A percentile compares a stretch with the other conserved stretches of the same genome.
phyloP scores from a whole-genome alignment of 2,113 vertebrate species.

The Neogobius melanostomus region DNA sequence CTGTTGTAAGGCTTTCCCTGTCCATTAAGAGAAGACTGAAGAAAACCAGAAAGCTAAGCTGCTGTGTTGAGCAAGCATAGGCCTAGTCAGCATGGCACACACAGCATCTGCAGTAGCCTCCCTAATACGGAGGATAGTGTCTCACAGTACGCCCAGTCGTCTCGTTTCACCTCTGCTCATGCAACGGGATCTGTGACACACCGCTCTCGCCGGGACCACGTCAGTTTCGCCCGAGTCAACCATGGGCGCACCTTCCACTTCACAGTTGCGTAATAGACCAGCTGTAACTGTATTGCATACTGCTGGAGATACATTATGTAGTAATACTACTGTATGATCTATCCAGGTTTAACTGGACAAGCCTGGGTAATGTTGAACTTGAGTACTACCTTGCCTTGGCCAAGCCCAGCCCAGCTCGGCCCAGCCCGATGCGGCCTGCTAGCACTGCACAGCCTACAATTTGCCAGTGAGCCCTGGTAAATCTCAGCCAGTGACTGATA shows the following conservation, averaged over 20 bases:
- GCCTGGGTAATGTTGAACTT: constrained; percentile 16
- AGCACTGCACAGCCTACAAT: constrained; percentile 36
- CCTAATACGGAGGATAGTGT: constrained; percentile 14
- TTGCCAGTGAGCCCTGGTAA: constrained; percentile 23
- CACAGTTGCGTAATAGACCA: constrained; percentile 70
- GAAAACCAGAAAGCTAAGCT: background rate
- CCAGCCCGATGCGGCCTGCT: constrained; percentile 63
- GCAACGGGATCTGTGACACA: constrained; percentile 7
- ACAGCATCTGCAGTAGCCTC: constrained; percentile 9
- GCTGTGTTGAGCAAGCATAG: background rate
- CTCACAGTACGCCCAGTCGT: constrained; percentile 25
- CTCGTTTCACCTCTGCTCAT: constrained; percentile 25
- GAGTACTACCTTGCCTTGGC: constrained; percentile 29
- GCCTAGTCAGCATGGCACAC: constrained; percentile 34
- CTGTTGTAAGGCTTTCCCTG: background rate
- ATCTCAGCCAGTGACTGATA: constrained; percentile 33
- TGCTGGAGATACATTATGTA: constrained; percentile 16
- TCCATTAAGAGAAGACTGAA: background rate
- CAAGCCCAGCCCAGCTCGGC: constrained; percentile 43
- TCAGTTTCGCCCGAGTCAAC: constrained; percentile 44
- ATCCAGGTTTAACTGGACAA: constrained; percentile 12
- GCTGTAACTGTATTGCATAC: constrained; percentile 40
- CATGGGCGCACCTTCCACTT: constrained; percentile 59
- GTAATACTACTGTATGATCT: constrained; percentile 23
- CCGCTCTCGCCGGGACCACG: constrained; percentile 24